A percentile compares a stretch with the other conserved stretches of the same genome.
phyloP scores from a whole-genome alignment of 2,113 vertebrate genomes.

The Vulpes vulpes region DNA sequence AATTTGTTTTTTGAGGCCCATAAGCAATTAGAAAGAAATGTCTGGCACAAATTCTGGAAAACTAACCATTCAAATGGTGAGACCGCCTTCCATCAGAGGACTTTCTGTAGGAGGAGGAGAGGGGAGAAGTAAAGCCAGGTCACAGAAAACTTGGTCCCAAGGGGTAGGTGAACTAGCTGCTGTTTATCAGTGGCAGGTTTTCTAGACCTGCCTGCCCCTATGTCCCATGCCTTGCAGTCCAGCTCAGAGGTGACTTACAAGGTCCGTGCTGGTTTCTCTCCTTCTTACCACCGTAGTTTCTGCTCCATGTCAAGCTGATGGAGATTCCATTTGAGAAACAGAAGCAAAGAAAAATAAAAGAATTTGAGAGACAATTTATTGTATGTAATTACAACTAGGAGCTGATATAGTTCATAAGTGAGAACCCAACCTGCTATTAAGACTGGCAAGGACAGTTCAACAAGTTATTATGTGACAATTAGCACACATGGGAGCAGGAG shows the following conservation, averaged over 20 bases:
- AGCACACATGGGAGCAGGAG: slow-evolving; percentile 76
- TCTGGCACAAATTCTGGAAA: slow-evolving; percentile 18
- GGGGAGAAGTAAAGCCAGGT: not conserved
- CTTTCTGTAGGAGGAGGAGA: not conserved
- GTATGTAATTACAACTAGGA: slow-evolving; percentile 80
- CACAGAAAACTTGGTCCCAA: not conserved
- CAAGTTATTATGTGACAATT: slow-evolving; percentile 78
- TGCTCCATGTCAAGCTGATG: not conserved
- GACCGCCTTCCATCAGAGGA: not conserved
- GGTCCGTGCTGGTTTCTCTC: not conserved
- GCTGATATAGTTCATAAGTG: slow-evolving; percentile 81
- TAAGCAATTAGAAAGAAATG: slow-evolving; percentile 56
- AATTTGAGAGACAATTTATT: slow-evolving; percentile 73
- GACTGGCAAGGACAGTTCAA: slow-evolving; percentile 54
- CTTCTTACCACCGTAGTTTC: not conserved
- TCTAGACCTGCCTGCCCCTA: not conserved
- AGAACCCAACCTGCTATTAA: slow-evolving; percentile 76
- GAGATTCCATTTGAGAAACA: slow-evolving; percentile 53
- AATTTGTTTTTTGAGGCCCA: slow-evolving; percentile 71
- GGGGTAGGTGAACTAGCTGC: not conserved
- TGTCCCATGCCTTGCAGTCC: not conserved
- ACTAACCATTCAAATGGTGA: not conserved
- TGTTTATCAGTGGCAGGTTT: not conserved
- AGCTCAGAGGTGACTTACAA: not conserved
- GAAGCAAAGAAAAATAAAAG: slow-evolving; percentile 65